phyloP scores from a whole-genome alignment of 1,140 invertebrate species.

The Brachionus paranguensis region DNA sequence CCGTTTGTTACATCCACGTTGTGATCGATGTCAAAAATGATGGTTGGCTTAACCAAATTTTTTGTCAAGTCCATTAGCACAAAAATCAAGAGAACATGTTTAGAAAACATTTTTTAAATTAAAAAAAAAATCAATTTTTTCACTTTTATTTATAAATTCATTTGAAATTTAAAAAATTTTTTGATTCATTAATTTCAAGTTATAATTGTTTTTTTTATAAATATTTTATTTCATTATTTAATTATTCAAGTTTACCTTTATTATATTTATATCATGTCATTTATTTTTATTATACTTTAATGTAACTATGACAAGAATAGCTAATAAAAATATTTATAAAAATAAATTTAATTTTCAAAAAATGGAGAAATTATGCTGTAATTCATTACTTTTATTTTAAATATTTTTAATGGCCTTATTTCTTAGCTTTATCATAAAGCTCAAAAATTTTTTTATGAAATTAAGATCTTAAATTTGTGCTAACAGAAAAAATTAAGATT shows the following conservation, averaged over 20 bases:
- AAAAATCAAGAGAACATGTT: constrained; percentile 2
- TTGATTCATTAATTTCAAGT: constrained; percentile 1
- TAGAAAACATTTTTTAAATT: background rate
- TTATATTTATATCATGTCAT: background rate
- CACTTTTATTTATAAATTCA: background rate
- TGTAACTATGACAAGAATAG: background rate
- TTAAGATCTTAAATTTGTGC: too few species aligned
- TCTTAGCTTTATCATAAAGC: background rate
- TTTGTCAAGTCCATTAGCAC: background rate
- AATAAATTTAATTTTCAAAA: background rate
- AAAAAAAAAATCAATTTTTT: background rate
- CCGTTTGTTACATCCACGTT: background rate
- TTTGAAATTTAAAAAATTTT: background rate
- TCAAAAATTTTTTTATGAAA: background rate
- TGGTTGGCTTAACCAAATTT: background rate
- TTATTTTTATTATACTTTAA: background rate
- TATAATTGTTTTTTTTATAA: background rate
- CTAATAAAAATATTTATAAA: background rate
- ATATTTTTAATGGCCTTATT: background rate
- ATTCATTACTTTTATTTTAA: background rate
- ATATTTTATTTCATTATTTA: background rate
- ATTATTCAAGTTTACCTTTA: background rate
- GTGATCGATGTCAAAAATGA: constrained; percentile 6
- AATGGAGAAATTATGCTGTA: background rate
- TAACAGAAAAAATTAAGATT: too few species aligned